A percentile compares a stretch with the other conserved stretches of the same genome.
Evolutionary conservation across 2,797 vertebrate species (phyloP).

Genomic region (Stomatorhinus walkeri): DNA sequence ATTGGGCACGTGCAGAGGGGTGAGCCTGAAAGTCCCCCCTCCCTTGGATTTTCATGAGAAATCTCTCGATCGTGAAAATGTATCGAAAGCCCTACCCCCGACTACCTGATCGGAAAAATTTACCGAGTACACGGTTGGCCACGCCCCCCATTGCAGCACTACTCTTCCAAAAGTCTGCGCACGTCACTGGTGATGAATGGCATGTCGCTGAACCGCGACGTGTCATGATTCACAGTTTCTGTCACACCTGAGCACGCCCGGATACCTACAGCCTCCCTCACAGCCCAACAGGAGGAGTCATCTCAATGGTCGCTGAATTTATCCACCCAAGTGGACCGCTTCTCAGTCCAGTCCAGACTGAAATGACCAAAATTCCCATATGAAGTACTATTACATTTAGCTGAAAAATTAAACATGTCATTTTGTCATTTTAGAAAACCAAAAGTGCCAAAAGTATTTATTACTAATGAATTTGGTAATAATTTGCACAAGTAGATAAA

Average conservation of each 20-base stretch:
- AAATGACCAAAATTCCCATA: not conserved
- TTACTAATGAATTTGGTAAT: not conserved
- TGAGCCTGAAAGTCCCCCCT: not conserved
- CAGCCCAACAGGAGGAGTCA: not conserved
- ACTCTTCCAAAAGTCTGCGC: not conserved
- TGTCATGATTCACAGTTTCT: constrained; percentile 2
- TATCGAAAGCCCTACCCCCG: not conserved
- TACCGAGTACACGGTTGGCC: not conserved
- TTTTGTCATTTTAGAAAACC: not conserved
- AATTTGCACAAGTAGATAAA: not conserved
- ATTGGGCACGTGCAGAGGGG: not conserved
- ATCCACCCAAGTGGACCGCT: too few species aligned
- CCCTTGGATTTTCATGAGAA: not conserved
- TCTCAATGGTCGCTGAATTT: not conserved
- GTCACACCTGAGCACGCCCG: not conserved
- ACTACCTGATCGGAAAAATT: not conserved
- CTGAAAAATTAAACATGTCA: not conserved
- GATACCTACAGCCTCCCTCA: not conserved
- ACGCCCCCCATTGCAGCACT: not conserved
- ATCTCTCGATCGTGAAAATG: not conserved
- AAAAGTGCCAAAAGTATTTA: not conserved
- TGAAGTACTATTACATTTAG: not conserved
- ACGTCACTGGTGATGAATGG: not conserved
- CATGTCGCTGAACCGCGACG: not conserved
- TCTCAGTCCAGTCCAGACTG: not conserved